Percentiles rank a stretch among this genome's conserved stretches.
These are phyloP conservation scores for Tachina grossa DNA, from an alignment of 2,888 invertebrate genomes.

Conservation along the genomic window DNA sequence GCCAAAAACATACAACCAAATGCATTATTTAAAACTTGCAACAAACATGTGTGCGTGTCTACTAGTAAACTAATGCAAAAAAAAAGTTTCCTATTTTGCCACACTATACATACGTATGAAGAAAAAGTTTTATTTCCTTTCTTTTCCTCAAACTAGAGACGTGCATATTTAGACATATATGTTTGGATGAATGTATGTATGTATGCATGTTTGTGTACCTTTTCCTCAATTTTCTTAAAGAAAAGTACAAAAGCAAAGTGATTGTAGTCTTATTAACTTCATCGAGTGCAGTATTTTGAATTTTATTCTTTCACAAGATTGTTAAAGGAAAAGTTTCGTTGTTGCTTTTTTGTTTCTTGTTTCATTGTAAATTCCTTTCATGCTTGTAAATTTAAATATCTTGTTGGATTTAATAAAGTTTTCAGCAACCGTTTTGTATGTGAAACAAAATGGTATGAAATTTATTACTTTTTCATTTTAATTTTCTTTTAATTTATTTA, in stretches of 20 bases:
- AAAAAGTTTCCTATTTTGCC: conserved; percentile 47
- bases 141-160: not conserved
- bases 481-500: conserved; percentile 34
- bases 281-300: conserved; percentile 73
- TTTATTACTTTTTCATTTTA: conserved; percentile 35
- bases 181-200: no score
- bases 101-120: not conserved
- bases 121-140: conserved; percentile 51
- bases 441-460: conserved; percentile 31
- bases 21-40: conserved; percentile 36
- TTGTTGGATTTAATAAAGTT: conserved; percentile 28
- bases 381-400: conserved; percentile 31
- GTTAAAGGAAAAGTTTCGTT: conserved; percentile 34
- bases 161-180: no score
- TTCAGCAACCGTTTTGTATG: conserved; percentile 27
- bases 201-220: not conserved
- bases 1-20: conserved; percentile 35
- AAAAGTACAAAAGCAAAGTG: conserved; percentile 67
- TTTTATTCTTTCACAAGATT: conserved; percentile 52
- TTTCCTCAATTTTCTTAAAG: conserved; percentile 16
- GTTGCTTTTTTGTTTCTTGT: not conserved
- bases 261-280: conserved; percentile 79
- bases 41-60: conserved; percentile 23
- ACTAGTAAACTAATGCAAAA: conserved; percentile 28
- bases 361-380: not conserved